These are phyloP conservation scores for Heliconius himera DNA, from an alignment of 1,140 invertebrate species.

Conservation along the genomic window DNA sequence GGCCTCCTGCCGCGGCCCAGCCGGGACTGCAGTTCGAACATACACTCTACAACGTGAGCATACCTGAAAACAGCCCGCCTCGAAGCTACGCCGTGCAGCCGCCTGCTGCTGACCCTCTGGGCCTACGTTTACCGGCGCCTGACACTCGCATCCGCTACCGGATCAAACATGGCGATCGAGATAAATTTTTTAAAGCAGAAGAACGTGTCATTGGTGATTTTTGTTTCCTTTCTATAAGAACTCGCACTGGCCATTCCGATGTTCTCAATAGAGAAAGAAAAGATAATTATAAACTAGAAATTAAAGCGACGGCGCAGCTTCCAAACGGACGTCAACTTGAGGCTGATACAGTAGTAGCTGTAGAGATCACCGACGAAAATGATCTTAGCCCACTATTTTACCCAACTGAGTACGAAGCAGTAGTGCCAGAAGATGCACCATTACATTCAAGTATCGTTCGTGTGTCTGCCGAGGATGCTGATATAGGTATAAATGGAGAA, in stretches of 20 bases:
- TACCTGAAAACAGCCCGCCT: constrained; percentile 94
- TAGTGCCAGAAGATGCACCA: constrained; percentile 94
- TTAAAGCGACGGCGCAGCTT: constrained; percentile 87
- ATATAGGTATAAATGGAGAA: constrained; percentile 96
- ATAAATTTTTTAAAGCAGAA: constrained; percentile 96
- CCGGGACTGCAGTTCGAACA: constrained; percentile 84
- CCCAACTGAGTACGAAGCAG: constrained; percentile 91
- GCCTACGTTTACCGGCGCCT: constrained; percentile 75
- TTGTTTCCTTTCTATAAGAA: constrained; percentile 94
- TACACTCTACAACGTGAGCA: constrained; percentile 92
- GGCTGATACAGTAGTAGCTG: constrained; percentile 87
- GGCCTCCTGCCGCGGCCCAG: constrained; percentile 42
- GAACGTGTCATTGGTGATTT: constrained; percentile 94
- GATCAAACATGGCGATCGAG: constrained; percentile 92
- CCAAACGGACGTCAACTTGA: constrained; percentile 85
- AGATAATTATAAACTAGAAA: constrained; percentile 90
- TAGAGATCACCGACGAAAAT: constrained; percentile 94
- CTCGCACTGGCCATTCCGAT: constrained; percentile 90
- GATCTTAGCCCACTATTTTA: constrained; percentile 96
- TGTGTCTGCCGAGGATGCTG: constrained; percentile 95
- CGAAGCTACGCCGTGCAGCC: constrained; percentile 88
- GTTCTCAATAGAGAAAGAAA: constrained; percentile 95
- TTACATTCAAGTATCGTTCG: constrained; percentile 89
- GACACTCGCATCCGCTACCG: constrained; percentile 88
- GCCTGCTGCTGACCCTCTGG: constrained; percentile 82